A percentile compares a stretch with the other conserved stretches of the same genome.
Evolutionary conservation across 1,140 invertebrate genomes (phyloP).

Genomic region (Ceratina japonica): DNA sequence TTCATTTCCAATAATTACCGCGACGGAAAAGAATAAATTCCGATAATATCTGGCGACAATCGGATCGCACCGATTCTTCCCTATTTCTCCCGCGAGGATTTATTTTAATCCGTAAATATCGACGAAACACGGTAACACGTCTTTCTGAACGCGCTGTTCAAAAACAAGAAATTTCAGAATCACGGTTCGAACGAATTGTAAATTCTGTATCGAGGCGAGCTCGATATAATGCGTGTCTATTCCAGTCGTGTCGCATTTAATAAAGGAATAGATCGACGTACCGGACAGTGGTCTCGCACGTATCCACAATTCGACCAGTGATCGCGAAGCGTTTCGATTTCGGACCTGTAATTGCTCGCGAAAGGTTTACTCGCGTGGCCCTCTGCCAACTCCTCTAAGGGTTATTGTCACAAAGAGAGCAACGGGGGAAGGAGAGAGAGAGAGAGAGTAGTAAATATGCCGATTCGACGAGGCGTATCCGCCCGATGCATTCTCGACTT

Average conservation of each 20-base stretch:
- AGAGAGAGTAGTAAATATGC: conserved; percentile 31
- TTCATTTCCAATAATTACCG: conserved; percentile 36
- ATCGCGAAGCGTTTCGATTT: conserved; percentile 39
- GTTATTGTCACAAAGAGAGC: conserved; percentile 44
- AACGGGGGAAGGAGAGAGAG: neutral
- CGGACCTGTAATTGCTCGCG: conserved; percentile 42
- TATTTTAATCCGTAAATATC: neutral
- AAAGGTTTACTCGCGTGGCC: conserved; percentile 46
- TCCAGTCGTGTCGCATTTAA: neutral
- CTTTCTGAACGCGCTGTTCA: neutral
- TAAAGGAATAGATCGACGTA: neutral
- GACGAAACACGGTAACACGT: neutral
- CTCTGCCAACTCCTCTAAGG: conserved; percentile 39
- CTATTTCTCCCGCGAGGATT: neutral
- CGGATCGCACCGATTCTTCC: conserved; percentile 11
- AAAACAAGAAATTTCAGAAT: neutral
- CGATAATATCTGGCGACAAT: conserved; percentile 29
- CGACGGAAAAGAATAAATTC: conserved; percentile 28
- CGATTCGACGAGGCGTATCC: conserved; percentile 28
- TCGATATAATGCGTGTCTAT: neutral
- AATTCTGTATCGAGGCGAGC: neutral
- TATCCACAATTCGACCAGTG: conserved; percentile 8
- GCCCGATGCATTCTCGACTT: conserved; percentile 24
- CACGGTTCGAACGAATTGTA: neutral
- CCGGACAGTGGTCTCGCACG: neutral